Base-by-base conservation (phyloP, 2,888 invertebrate genomes). In the Conistra vaccinii region DNA sequence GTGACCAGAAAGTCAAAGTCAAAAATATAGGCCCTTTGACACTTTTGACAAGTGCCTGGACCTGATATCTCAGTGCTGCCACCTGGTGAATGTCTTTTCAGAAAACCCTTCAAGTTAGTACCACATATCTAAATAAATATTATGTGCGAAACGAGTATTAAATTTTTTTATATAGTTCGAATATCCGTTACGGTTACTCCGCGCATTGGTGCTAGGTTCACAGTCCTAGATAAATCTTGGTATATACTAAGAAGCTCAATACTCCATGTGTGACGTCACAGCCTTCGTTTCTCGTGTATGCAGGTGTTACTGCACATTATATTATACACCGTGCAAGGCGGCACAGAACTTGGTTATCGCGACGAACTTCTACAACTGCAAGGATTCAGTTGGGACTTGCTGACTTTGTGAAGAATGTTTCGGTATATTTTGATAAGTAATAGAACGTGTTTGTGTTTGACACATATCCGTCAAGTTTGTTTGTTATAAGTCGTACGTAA, bases 291-390 rank as follows among this genome's bases (percentile, higher is more conserved):
- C 5, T 61, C 23, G 14, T 32, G 20, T 39, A 66, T 62, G 61
- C 83, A 78, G 77, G 61, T 82, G 83, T 61, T 51, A 14, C 35
- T 67, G 48, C n/a, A 48, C 20, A 81, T 76, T 51, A 76, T 76
- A 51, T 42, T 75, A 51, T 42, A 53, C 23, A 51, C 10, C 5
- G 20, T 58, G 32, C 12, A 9, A 55, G 23, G 5, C 35, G 17
- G 14, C 55, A 39, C 42, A 23, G 48, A 71, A 82, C 48, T 61
- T 55, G n/a, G 55, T 55, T 78, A 66, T 82, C 76, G 29, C 51
- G 51, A 81, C 51, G 10, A 76, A 82, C 48, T 78, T 55, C 20
- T 42, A 48, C 29, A 51, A 76, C 39, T 76, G 26, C 14, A 66
- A 26, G 32, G 39, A 48, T 42, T 61, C 53, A 48, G 76, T 55